Evolutionary conservation across 2,113 vertebrate species (phyloP), one percentile per base, ranked within the genome.

Genomic region (Xiphias gladius): DNA sequence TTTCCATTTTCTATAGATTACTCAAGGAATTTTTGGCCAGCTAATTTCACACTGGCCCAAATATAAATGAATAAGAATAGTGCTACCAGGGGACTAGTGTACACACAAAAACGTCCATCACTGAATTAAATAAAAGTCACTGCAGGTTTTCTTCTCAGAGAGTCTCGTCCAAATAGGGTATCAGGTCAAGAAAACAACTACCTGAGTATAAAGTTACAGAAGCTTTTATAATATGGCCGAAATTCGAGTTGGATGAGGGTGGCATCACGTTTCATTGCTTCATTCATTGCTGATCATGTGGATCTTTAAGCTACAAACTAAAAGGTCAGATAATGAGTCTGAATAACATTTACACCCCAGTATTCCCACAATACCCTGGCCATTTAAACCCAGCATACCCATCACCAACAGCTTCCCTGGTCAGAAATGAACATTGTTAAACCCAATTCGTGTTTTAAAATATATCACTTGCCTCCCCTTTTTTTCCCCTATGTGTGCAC

Each of bases 221-320:
- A 26, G 72, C 62, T 79, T n/a, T 74, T 80, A 59, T 28, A 5
- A 46, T 64, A 50, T 26, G 41, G n/a, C 35, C 52, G 72, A 41
- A 32, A 70, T 63, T 73, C 52, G 79, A 79, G 67, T 32, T 13
- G 58, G 64, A 46, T 79, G 35, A 64, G 58, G 39, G n/a, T 61
- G 64, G 82, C 74, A 74, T 66, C 3, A 52, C 63, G 64, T 70
- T 79, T 71, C 71, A 79, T 66, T 61, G 71, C 35, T 62, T 84
- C 35, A 79, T 83, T 82, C 77, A 80, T 35, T 73, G 63, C 58
- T 50, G 67, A 70, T 83, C 74, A 76, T 10, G 0, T 63, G 57
- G 71, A 41, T 59, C 71, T 88, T 69, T 62, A 55, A 79, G 78
- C 46, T 24, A 54, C 50, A 81, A 67, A 63, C 46, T 32, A 37